A percentile compares a stretch with the other conserved stretches of the same genome.
These are phyloP conservation scores for Euthynnus affinis DNA, from an alignment of 2,797 vertebrate genomes.

Conservation along the genomic window DNA sequence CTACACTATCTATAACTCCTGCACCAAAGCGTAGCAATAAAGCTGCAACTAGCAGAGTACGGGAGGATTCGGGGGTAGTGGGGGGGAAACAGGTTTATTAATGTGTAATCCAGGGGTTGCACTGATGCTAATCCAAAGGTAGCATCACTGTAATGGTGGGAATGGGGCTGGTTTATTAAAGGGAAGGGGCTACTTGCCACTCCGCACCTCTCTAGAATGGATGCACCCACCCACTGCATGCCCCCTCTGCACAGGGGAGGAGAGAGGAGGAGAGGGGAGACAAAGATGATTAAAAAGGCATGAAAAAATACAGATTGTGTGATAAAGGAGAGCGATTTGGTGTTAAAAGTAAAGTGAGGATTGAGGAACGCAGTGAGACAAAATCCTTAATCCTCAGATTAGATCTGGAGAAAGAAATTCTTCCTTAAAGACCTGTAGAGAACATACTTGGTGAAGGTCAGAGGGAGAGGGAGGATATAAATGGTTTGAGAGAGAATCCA, in stretches of 20 bases:
- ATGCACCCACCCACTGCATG: slow-evolving; percentile 83
- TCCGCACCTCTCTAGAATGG: slow-evolving; percentile 88
- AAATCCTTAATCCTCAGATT: slow-evolving; percentile 67
- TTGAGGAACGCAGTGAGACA: slow-evolving; percentile 33
- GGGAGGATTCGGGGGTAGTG: slow-evolving; percentile 69
- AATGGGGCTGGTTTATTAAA: slow-evolving; percentile 83
- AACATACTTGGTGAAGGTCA: slow-evolving; percentile 54
- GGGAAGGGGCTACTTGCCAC: slow-evolving; percentile 85
- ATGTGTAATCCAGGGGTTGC: slow-evolving; percentile 70
- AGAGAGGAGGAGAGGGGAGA: slow-evolving; percentile 62
- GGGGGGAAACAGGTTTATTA: slow-evolving; percentile 66
- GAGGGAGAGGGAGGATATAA: background rate
- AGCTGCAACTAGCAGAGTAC: slow-evolving; percentile 65
- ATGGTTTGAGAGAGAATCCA: background rate
- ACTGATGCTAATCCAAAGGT: slow-evolving; percentile 82
- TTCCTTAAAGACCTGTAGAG: slow-evolving; percentile 25
- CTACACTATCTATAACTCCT: slow-evolving; percentile 39
- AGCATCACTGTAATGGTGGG: slow-evolving; percentile 76
- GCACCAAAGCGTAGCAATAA: slow-evolving; percentile 62
- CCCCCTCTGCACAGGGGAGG: slow-evolving; percentile 80
- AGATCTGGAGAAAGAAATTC: slow-evolving; percentile 44
- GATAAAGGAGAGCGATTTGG: slow-evolving; percentile 35
- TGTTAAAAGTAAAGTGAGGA: slow-evolving; percentile 28
- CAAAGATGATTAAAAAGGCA: slow-evolving; percentile 63
- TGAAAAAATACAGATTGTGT: slow-evolving; percentile 34